Percentiles rank a stretch among this genome's conserved stretches.
These are phyloP conservation scores for Scelioninae gen. 1 DNA, from an alignment of 2,888 invertebrate species.

Conservation along the genomic window DNA sequence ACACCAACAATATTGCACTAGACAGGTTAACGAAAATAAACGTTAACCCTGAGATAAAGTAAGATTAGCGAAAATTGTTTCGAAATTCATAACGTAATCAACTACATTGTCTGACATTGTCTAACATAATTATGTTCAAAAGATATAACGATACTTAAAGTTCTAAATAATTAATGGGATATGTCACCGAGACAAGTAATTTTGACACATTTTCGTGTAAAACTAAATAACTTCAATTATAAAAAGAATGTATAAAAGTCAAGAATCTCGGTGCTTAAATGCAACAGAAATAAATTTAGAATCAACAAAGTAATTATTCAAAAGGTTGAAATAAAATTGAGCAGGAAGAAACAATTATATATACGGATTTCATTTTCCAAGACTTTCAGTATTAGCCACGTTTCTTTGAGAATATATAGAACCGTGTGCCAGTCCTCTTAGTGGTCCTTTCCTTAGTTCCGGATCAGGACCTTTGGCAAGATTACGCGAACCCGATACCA, in stretches of 20 bases:
- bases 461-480: constrained; percentile 88
- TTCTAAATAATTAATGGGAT: not conserved
- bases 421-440: constrained; percentile 90
- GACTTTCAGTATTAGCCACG: constrained; percentile 84
- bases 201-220: not conserved
- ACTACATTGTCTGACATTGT: no score
- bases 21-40: constrained; percentile 3
- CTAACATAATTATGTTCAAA: not conserved
- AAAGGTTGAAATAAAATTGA: constrained; percentile 66
- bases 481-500: constrained; percentile 78
- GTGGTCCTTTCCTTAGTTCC: constrained; percentile 90
- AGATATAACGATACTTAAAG: not conserved
- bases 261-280: not conserved
- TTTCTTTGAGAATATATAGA: constrained; percentile 90
- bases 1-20: constrained; percentile 50
- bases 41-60: not conserved
- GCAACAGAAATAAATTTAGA: not conserved
- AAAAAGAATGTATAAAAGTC: not conserved
- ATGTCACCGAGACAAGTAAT: constrained; percentile 7
- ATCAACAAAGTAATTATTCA: not conserved
- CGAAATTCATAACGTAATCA: no score
- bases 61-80: no score
- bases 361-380: constrained; percentile 85
- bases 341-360: constrained; percentile 78
- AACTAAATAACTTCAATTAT: not conserved